Base-by-base conservation (phyloP, 2,113 vertebrate genomes). In the Tor tambroides region DNA sequence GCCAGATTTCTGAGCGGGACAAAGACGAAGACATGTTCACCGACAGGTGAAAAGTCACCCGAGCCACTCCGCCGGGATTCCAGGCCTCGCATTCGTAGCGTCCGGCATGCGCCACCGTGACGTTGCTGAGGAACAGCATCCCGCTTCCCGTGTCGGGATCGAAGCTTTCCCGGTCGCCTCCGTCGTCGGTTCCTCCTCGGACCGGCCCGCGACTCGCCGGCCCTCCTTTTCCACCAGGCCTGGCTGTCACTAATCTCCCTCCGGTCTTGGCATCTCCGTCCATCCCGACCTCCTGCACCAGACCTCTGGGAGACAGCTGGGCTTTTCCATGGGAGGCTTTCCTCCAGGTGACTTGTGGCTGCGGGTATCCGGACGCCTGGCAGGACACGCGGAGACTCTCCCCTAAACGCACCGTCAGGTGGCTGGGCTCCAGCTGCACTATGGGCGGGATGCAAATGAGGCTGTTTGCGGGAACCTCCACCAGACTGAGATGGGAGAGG, bases 61-160 rank as follows among this genome's bases (percentile, higher is more conserved):
- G 92, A 1, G 96, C 96, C 0, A 95, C 92, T 5, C 97, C 97
- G 0, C 97, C 97, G 0, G 97, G 96, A 88, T 98, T 98, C 92
- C 95, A 94, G 7, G 97, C 97, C 90, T 97, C 96, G 1, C 97
- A 98, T 89, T 97, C 96, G 0, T 97, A 98, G 26, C 94, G 96
- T 12, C 97, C 97, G 0, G 96, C 96, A 6, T 98, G 97, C 0
- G 96, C 95, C 76, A 96, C 92, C 0, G 96, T 97, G 85, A 98
- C 95, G 43, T 98, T 98, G 90, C 93, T 95, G 63, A 98, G 96
- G 87, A 96, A 96, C 2, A 97, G 93, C 96, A 97, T 96, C 21
- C 97, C 97, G 0, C 96, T 97, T 76, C 97, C 96, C 0, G 94
- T 96, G 91, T 97, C 96, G 0, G 96, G 93, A 85, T 95, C 94